Conservation (phyloP, 2,888 invertebrate species). For the Eristalis pertinax region DNA sequence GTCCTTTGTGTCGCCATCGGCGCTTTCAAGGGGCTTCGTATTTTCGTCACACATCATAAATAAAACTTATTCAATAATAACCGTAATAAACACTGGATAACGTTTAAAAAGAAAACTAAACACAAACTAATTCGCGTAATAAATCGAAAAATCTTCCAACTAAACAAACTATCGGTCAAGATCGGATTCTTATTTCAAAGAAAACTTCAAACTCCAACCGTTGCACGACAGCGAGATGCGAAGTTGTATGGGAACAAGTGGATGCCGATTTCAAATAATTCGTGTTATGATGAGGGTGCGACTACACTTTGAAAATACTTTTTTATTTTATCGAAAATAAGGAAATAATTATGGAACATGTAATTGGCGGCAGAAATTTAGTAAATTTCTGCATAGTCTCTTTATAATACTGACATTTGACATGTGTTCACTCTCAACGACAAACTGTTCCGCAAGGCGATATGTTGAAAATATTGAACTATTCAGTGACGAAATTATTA, state of each 20-base stretch:
- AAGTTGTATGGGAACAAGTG: slow-evolving; percentile 9
- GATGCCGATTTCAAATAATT: neutral
- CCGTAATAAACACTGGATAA: neutral
- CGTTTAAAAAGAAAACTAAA: neutral
- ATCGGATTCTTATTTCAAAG: slow-evolving; percentile 36
- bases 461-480: no score
- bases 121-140: slow-evolving; percentile 13
- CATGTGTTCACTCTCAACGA: no score
- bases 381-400: no score
- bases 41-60: slow-evolving; percentile 50
- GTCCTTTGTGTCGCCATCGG: neutral
- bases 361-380: no score
- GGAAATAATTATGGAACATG: neutral
- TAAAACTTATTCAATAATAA: neutral
- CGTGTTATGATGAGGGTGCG: neutral
- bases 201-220: slow-evolving; percentile 57
- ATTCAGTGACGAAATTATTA: no score
- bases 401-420: no score
- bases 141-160: neutral
- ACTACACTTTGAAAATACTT: neutral
- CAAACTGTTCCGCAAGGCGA: no score
- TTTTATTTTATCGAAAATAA: no score
- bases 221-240: slow-evolving; percentile 24
- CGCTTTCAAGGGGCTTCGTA: slow-evolving; percentile 14
- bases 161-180: neutral